Evolutionary conservation across 1,140 invertebrate species (phyloP).

Genomic region (Drosophila albomicans): DNA sequence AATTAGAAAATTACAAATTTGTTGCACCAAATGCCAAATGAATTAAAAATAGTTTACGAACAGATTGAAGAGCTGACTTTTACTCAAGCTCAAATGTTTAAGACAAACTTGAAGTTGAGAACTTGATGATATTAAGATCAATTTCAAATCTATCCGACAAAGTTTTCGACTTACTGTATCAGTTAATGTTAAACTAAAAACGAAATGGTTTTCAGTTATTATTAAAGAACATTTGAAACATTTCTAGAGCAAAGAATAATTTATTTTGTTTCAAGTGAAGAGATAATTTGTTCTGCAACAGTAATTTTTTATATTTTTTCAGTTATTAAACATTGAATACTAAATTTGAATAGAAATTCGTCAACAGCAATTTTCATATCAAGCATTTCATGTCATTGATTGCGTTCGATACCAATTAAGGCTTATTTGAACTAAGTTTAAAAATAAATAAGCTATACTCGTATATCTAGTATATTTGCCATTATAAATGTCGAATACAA

Average conservation of each 20-base stretch:
- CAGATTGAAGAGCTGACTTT: background rate
- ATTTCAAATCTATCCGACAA: background rate
- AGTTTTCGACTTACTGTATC: background rate
- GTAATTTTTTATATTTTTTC: too few relatives aligned
- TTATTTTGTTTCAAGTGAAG: background rate
- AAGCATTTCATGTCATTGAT: background rate
- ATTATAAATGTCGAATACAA: too few relatives aligned
- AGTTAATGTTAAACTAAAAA: background rate
- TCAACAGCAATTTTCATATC: too few relatives aligned
- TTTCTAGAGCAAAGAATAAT: background rate
- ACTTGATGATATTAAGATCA: too few relatives aligned
- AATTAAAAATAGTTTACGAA: constrained; percentile 7
- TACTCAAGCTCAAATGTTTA: background rate
- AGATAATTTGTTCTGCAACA: too few relatives aligned
- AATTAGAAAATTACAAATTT: constrained; percentile 6
- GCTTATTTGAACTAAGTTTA: background rate
- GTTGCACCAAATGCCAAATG: background rate
- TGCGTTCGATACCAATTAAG: background rate
- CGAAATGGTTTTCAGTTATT: too few relatives aligned
- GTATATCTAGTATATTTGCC: too few relatives aligned
- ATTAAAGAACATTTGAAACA: background rate
- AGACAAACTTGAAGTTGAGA: background rate
- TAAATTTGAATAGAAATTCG: too few relatives aligned
- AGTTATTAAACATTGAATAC: too few relatives aligned
- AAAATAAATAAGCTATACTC: too few relatives aligned